Base-by-base conservation (phyloP, 2,888 invertebrate species). In the Lissonota sp. region DNA sequence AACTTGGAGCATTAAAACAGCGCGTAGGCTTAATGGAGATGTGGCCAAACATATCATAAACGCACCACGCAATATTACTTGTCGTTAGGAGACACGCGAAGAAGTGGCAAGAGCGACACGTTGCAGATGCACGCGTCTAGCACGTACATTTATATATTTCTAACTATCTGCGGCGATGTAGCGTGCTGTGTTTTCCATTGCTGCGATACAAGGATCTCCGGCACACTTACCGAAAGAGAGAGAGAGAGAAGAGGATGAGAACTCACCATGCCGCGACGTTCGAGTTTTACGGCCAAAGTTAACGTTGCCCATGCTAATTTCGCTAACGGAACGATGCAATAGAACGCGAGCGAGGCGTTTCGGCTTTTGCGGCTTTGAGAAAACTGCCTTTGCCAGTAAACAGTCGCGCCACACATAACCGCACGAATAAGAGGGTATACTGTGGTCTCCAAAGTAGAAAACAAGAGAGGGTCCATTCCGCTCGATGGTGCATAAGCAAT, bases 221-320 rank as follows among this genome's bases (percentile, higher is more conserved):
- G 63, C 14, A 46, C 63, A 63, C 62, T 73, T 49, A 39, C 53
- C 42, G 44, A 26, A 26, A 10, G 16, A 42, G 16, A 62, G 42
- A 12, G 14, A 70, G 69, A 37, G 7, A 16, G 14, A 44, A 57
- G 64, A 12, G 64, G 37, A 12, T 44, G 46, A 37, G 26, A 51
- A 42, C 39, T 14, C 67, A 62, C 67, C 57, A 66, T 69, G 42
- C 71, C 64, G 51, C 66, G 70, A 64, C 74, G 64, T 83, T 84
- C 55, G 58, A 83, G 80, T 83, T 84, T 84, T 80, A 84, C 82
- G 66, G 71, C 53, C 57, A 69, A 80, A 79, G 78, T 83, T 83
- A 83, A 84, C 80, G 84, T 26, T 55, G 74, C 69, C 73, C 72
- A 80, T 83, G 83, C 84, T 84, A 83, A 84, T 82, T 79, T 79